phyloP scores from a whole-genome alignment of 2,113 vertebrate species.

The Epinephelus lanceolatus region DNA sequence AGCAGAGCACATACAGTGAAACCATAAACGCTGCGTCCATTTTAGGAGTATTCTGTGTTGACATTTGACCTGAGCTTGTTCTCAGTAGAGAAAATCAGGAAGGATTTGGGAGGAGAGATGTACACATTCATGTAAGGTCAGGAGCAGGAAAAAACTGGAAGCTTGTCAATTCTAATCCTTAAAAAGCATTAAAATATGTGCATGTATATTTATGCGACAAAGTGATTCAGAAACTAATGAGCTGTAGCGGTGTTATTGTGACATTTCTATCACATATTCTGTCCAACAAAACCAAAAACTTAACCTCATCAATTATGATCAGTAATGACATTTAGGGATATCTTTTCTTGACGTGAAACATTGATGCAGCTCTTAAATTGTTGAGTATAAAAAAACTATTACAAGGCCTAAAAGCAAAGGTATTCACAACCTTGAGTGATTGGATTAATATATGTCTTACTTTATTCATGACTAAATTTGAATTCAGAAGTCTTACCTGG shows the following conservation, averaged over 20 bases:
- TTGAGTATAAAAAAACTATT: not conserved
- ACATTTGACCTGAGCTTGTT: not conserved
- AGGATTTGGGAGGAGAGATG: not conserved
- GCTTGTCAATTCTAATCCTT: not conserved
- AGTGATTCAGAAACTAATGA: not conserved
- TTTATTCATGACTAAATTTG: not conserved
- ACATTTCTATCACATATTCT: not conserved
- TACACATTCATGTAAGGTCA: not conserved
- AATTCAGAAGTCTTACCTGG: slow-evolving; percentile 63
- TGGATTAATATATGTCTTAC: not conserved
- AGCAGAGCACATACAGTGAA: no score
- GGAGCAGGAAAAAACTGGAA: not conserved
- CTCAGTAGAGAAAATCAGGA: not conserved
- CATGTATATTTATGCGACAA: not conserved
- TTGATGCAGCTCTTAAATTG: no score
- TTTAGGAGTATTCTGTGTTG: not conserved
- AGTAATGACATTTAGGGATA: no score
- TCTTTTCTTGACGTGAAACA: no score
- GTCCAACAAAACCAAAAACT: not conserved
- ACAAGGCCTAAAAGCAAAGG: not conserved
- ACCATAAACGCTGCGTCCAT: no score
- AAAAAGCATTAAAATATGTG: not conserved
- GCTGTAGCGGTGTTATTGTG: not conserved
- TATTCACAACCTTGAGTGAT: not conserved
- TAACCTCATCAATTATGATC: no score